phyloP scores from a whole-genome alignment of 2,888 invertebrate species.

The Epirrhoe alternata region DNA sequence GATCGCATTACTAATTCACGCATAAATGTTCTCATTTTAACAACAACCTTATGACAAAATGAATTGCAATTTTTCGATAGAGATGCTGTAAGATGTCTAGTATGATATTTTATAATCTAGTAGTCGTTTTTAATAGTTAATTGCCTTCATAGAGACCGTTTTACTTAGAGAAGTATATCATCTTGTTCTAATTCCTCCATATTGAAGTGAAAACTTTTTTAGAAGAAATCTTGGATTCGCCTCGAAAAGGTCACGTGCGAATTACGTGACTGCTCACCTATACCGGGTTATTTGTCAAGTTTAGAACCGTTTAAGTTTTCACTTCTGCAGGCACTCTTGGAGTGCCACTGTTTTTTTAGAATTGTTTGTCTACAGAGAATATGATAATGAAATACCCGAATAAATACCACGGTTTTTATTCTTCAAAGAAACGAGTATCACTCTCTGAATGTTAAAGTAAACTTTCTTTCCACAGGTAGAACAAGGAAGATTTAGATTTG shows the following conservation, averaged over 20 bases:
- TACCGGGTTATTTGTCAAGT: too few relatives aligned
- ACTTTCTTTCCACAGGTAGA: conserved; percentile 12
- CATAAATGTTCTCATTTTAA: conserved; percentile 64
- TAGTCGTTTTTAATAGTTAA: too few relatives aligned
- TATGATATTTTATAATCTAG: neutral
- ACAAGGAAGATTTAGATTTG: conserved; percentile 21
- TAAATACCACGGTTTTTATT: conserved; percentile 43
- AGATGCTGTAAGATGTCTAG: neutral
- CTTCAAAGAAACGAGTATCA: neutral
- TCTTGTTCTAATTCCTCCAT: neutral
- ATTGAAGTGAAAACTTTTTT: too few relatives aligned
- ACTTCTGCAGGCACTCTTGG: too few relatives aligned
- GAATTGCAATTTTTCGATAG: neutral
- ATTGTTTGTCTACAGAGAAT: too few relatives aligned
- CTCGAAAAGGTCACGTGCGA: too few relatives aligned
- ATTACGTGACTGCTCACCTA: too few relatives aligned
- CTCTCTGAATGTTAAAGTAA: conserved; percentile 2
- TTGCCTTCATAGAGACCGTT: too few relatives aligned
- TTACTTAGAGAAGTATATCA: neutral
- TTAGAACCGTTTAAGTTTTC: too few relatives aligned
- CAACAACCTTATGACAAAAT: conserved; percentile 51
- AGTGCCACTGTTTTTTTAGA: too few relatives aligned
- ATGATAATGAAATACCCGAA: neutral
- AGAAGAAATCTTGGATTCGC: too few relatives aligned
- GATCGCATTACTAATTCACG: conserved; percentile 61